Percentiles rank a stretch among this genome's conserved stretches.
Conservation (phyloP, 2,888 invertebrate species). For the Andrena bicolor region DNA sequence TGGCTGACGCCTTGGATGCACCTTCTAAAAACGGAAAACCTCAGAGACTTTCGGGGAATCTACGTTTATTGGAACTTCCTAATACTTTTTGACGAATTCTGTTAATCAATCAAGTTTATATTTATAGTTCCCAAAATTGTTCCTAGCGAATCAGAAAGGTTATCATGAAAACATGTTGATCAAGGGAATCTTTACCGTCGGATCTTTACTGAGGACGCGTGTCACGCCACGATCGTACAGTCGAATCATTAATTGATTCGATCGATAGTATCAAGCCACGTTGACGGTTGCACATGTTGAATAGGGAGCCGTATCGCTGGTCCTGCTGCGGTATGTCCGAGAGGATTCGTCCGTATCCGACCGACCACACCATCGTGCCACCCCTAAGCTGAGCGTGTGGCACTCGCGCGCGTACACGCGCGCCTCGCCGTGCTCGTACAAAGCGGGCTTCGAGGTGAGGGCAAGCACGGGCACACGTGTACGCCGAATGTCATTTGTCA, state of each 20-base stretch:
- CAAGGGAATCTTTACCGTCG: not conserved
- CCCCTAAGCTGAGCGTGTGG: slow-evolving; percentile 23
- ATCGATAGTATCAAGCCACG: slow-evolving; percentile 82
- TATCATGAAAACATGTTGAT: too few relatives aligned
- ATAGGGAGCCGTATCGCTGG: slow-evolving; percentile 79
- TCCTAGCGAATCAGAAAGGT: too few relatives aligned
- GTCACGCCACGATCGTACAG: slow-evolving; percentile 74
- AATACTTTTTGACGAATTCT: too few relatives aligned
- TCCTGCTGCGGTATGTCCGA: slow-evolving; percentile 76
- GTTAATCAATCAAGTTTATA: too few relatives aligned
- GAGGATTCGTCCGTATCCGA: slow-evolving; percentile 76
- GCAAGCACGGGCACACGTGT: slow-evolving; percentile 69
- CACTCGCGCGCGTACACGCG: slow-evolving; percentile 59
- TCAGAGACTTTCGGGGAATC: too few relatives aligned
- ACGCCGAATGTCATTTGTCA: slow-evolving; percentile 83
- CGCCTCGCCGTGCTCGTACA: slow-evolving; percentile 48
- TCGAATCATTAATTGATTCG: slow-evolving; percentile 83
- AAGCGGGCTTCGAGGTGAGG: slow-evolving; percentile 50
- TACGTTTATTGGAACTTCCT: too few relatives aligned
- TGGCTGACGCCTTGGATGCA: too few relatives aligned
- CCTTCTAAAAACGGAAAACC: too few relatives aligned
- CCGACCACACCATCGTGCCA: slow-evolving; percentile 50
- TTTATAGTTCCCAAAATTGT: too few relatives aligned
- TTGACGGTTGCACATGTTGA: slow-evolving; percentile 83
- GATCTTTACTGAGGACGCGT: slow-evolving; percentile 39